Evolutionary conservation across 2,113 vertebrate species (phyloP).

Genomic region (Phrynocephalus versicolor): DNA sequence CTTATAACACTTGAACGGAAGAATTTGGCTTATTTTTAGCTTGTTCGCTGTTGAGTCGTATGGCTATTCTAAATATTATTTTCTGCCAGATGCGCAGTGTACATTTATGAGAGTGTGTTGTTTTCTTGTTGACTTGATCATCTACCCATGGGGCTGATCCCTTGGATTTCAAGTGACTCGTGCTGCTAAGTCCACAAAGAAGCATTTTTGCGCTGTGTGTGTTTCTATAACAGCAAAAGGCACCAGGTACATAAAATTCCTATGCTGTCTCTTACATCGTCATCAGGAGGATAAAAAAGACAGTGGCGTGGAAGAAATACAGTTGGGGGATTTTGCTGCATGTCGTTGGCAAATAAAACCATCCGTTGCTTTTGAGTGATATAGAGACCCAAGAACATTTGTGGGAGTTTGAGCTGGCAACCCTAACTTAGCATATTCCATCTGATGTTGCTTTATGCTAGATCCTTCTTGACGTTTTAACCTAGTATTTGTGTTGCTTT

Average conservation of each 20-base stretch:
- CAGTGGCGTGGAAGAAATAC: fast-evolving
- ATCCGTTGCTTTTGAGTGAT: neutral
- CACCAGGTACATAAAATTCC: neutral
- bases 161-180: neutral
- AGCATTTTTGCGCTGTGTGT: neutral
- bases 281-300: neutral
- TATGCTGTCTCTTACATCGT: neutral
- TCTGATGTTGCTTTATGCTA: neutral
- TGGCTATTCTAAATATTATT: fast-evolving
- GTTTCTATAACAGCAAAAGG: neutral
- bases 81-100: neutral
- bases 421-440: neutral
- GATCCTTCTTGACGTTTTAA: neutral
- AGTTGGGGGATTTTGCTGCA: fast-evolving
- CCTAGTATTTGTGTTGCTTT: slow-evolving; percentile 19
- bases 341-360: fast-evolving
- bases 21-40: slow-evolving; percentile 52
- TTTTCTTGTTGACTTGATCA: slow-evolving; percentile 10
- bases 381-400: neutral
- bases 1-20: neutral
- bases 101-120: slow-evolving; percentile 4
- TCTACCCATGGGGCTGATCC: neutral
- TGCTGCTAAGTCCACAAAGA: fast-evolving
- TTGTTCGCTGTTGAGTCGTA: neutral
- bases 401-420: neutral